phyloP scores from a whole-genome alignment of 2,797 vertebrate genomes.

The Oophaga sylvatica region DNA sequence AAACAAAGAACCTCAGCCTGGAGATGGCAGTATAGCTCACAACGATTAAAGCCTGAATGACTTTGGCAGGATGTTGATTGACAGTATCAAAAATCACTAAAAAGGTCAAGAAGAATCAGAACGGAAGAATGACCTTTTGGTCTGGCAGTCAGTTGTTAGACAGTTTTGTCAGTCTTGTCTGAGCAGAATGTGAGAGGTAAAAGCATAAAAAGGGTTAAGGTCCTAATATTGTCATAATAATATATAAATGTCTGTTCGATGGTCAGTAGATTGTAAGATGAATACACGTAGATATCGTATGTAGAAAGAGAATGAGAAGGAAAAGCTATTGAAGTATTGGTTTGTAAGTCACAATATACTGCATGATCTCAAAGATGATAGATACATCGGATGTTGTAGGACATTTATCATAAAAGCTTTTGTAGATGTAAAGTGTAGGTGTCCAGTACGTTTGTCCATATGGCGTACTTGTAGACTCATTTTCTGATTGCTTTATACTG shows the following conservation, averaged over 20 bases:
- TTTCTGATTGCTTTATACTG: too few relatives aligned
- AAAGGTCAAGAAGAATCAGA: constrained; percentile 42
- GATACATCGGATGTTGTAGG: too few relatives aligned
- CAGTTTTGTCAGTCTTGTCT: constrained; percentile 35
- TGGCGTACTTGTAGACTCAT: too few relatives aligned
- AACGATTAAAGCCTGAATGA: neutral
- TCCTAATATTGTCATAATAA: constrained; percentile 14
- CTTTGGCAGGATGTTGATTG: constrained; percentile 22
- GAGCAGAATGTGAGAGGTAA: constrained; percentile 9
- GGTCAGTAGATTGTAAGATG: neutral
- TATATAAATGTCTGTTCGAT: neutral
- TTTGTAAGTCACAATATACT: too few relatives aligned
- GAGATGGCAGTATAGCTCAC: constrained; percentile 10
- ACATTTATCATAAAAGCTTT: too few relatives aligned
- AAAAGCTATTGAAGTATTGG: too few relatives aligned
- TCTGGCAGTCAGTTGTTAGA: constrained; percentile 31
- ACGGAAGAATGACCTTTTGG: constrained; percentile 39
- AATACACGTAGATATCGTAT: neutral
- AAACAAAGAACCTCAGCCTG: neutral
- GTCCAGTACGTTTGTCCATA: too few relatives aligned
- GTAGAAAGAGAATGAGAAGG: too few relatives aligned
- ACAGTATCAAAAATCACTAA: constrained; percentile 35
- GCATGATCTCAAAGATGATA: too few relatives aligned
- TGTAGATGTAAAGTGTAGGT: too few relatives aligned
- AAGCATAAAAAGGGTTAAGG: constrained; percentile 19